Evolutionary conservation across 2,797 vertebrate genomes (phyloP).

Genomic region (Buphagus erythrorhynchus): DNA sequence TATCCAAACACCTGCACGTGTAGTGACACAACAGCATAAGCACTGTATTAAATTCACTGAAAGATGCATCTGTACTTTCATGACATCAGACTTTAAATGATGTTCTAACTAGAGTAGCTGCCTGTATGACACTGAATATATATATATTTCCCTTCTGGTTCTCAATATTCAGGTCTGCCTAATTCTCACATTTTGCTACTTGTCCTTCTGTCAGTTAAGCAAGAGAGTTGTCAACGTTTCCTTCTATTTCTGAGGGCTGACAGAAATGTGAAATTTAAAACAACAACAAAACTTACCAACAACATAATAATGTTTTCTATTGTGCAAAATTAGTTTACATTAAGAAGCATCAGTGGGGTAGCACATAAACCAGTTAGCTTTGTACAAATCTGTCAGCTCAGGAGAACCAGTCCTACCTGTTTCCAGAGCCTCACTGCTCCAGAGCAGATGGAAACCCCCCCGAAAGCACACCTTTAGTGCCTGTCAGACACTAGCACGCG

Average conservation of each 20-base stretch:
- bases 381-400: background rate
- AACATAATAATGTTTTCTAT: background rate
- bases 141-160: background rate
- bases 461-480: accelerated
- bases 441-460: background rate
- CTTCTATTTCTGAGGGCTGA: background rate
- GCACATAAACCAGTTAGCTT: background rate
- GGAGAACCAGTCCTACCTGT: slow-evolving; percentile 58
- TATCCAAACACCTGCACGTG: accelerated
- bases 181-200: background rate
- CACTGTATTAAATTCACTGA: background rate
- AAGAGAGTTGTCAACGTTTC: background rate
- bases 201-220: background rate
- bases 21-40: accelerated
- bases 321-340: background rate
- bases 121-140: accelerated
- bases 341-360: background rate
- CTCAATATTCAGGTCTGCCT: background rate
- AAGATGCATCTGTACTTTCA: background rate
- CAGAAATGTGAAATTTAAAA: background rate
- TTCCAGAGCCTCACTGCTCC: background rate
- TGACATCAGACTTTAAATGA: background rate
- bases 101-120: background rate
- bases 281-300: background rate
- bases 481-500: background rate